phyloP scores from a whole-genome alignment of 2,797 vertebrate genomes.

The Myiotriccus ornatus region DNA sequence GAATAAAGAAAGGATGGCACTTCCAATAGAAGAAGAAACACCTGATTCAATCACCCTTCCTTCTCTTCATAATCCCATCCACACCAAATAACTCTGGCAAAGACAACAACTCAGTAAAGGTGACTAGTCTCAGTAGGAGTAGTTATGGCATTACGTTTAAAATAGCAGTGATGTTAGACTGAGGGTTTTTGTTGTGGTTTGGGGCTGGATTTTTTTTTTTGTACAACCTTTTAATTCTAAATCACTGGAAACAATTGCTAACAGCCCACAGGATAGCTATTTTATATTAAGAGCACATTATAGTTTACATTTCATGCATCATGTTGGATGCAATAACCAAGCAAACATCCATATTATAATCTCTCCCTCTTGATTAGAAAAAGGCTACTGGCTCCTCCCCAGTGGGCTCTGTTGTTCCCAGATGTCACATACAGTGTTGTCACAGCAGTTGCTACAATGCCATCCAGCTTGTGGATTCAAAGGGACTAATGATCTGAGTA shows the following conservation, averaged over 20 bases:
- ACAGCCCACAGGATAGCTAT: constrained; percentile 6
- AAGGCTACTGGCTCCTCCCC: not conserved
- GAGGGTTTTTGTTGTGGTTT: not conserved
- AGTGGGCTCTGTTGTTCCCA: not conserved
- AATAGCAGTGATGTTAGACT: not conserved
- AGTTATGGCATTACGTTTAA: not conserved
- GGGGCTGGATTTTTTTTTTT: not conserved
- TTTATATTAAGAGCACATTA: constrained; percentile 23
- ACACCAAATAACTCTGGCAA: not conserved
- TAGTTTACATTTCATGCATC: constrained; percentile 23
- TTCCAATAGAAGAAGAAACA: constrained; percentile 34
- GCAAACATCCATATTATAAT: constrained; percentile 16
- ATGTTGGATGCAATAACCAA: not conserved
- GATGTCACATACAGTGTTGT: not conserved
- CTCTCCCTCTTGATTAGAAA: not conserved
- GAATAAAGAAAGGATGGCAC: not conserved
- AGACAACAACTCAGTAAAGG: not conserved
- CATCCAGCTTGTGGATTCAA: not conserved
- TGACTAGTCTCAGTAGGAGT: not conserved
- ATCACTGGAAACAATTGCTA: constrained; percentile 20
- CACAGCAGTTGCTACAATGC: not conserved
- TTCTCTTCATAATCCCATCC: not conserved
- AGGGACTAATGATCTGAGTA: not conserved
- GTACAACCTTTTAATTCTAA: not conserved
- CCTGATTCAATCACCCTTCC: not conserved